A percentile compares a stretch with the other conserved stretches of the same genome.
Evolutionary conservation across 2,113 vertebrate species (phyloP).

Genomic region (Herpetotheres cachinnans): DNA sequence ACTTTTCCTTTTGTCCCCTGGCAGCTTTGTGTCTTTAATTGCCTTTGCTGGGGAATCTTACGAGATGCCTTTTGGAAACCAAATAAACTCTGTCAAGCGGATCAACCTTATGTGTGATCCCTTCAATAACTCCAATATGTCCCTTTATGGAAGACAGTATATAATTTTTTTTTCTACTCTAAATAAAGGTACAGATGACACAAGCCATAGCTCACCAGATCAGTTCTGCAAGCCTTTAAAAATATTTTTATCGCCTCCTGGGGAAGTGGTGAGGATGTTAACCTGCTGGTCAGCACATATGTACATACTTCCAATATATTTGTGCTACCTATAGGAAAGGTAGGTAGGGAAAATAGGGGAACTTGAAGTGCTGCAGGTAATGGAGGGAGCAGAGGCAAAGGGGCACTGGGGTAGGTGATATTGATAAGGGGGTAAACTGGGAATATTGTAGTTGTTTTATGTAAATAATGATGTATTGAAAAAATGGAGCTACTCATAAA

Average conservation of each 20-base stretch:
- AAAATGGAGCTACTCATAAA: neutral
- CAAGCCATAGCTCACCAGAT: neutral
- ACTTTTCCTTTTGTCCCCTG: neutral
- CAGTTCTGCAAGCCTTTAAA: neutral
- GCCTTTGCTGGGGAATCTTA: neutral
- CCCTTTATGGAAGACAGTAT: neutral
- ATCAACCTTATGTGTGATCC: neutral
- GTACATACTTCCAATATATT: rapidly evolving
- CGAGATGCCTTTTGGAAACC: neutral
- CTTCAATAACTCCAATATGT: neutral
- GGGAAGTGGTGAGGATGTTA: neutral
- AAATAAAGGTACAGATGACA: neutral
- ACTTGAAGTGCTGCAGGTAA: neutral
- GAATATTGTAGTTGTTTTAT: neutral
- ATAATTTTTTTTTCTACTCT: neutral
- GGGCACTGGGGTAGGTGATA: neutral
- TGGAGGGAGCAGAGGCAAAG: neutral
- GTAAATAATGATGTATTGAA: neutral
- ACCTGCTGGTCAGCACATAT: neutral
- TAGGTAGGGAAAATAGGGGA: rapidly evolving
- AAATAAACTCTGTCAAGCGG: neutral
- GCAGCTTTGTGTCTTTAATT: neutral
- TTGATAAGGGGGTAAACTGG: neutral
- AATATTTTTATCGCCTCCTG: neutral
- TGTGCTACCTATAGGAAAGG: neutral